Evolutionary conservation across 1,140 invertebrate genomes (phyloP), one percentile per base, ranked within the genome.

Genomic region (Dufourea novaeangliae): DNA sequence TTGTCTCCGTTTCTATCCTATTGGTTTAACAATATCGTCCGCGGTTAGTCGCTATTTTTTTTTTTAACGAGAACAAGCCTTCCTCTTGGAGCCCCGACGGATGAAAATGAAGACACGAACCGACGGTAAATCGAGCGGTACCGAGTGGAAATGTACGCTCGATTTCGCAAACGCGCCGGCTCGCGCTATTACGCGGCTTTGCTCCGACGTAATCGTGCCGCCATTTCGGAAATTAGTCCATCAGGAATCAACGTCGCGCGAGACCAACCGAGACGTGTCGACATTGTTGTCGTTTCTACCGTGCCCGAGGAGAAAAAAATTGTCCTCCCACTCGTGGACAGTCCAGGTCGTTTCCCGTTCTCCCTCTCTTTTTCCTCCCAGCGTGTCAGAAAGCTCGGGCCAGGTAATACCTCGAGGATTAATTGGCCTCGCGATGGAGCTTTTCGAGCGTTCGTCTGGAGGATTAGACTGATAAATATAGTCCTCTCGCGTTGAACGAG

Each of bases 201-300:
- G 62, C 77, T 67, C 71, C n/a, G n/a, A 62, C 71, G 71, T 74
- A 79, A 79, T 79, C 71, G 77, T 34, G 61, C 62, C 34, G 44
- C 56, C 71, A 75, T 79, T 79, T 74, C 56, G 20, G 44, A 71
- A 75, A 79, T 79, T 79, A 79, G 71, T 79, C 77, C 77, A 79
- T 79, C 77, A 79, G 71, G 62, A 79, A 67, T 79, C 77, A 79
- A 79, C 77, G 77, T 79, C 71, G 77, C 77, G 77, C 73, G 77
- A 74, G 77, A 41, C 54, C 52, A 74, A 79, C 71, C 70, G 52
- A 67, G 39, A 66, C 77, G 41, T 50, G 71, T 57, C 54, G 59
- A 56, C 70, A 57, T 71, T 27, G 44, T 61, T 52, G 44, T 27
- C 57, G 59, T 63, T 73, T 52, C 17, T 22, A 20, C 52, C 25